phyloP scores from a whole-genome alignment of 2,113 vertebrate genomes.

The Pygoscelis antarcticus region DNA sequence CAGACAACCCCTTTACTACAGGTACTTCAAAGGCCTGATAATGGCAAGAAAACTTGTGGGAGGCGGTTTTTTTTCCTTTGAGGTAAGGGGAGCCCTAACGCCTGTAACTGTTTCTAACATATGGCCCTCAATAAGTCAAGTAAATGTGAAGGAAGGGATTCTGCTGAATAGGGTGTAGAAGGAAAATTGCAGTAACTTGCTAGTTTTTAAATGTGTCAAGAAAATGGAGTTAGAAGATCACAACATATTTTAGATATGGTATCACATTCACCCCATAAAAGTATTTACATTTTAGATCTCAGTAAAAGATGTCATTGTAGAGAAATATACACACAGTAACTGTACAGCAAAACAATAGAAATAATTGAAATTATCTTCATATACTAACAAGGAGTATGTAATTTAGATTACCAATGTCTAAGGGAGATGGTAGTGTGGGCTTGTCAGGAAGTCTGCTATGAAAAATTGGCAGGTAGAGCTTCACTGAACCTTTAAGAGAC shows the following conservation, averaged over 20 bases:
- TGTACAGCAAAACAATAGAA: neutral
- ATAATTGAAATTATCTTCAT: neutral
- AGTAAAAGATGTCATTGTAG: neutral
- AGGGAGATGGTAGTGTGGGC: neutral
- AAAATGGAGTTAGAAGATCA: neutral
- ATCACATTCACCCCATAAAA: neutral
- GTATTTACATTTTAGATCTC: neutral
- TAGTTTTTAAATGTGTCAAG: neutral
- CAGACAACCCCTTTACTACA: neutral
- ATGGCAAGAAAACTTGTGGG: neutral
- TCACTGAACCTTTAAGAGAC: neutral
- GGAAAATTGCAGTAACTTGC: neutral
- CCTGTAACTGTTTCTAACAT: neutral
- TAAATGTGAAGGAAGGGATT: neutral
- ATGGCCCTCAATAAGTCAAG: neutral
- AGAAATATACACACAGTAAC: neutral
- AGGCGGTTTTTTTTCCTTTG: neutral
- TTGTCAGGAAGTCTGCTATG: neutral
- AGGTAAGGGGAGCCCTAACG: neutral
- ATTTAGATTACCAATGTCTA: neutral
- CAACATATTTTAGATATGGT: neutral
- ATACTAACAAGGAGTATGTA: neutral
- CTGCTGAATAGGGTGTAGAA: neutral
- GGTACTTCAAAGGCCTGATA: neutral
- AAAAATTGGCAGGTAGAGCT: neutral